phyloP scores from a whole-genome alignment of 2,113 vertebrate species.

The Natator depressus region DNA sequence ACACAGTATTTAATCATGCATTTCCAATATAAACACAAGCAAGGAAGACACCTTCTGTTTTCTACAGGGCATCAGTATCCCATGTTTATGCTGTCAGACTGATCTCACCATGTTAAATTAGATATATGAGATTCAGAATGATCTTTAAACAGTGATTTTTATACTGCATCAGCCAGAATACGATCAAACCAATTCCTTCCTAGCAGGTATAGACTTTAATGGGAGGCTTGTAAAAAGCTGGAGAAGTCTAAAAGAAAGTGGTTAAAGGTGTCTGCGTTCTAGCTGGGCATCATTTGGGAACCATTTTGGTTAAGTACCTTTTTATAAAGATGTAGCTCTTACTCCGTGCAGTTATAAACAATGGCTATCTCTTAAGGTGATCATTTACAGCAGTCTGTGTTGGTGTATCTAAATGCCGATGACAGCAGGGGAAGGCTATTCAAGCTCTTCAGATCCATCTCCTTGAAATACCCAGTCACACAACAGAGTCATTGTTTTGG shows the following conservation, averaged over 20 bases:
- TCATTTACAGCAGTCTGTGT: slow-evolving; percentile 7
- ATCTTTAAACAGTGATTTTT: slow-evolving; percentile 62
- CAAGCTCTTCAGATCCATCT: slow-evolving; percentile 40
- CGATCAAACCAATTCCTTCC: slow-evolving; percentile 1
- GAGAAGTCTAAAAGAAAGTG: slow-evolving; percentile 31
- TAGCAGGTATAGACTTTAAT: slow-evolving; percentile 61
- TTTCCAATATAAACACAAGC: slow-evolving; percentile 71
- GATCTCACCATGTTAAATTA: slow-evolving; percentile 69
- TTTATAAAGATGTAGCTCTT: background rate
- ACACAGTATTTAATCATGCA: slow-evolving; percentile 71
- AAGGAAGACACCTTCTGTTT: slow-evolving; percentile 66
- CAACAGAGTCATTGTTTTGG: slow-evolving; percentile 55
- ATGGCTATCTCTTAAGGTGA: slow-evolving; percentile 32
- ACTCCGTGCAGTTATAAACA: slow-evolving; percentile 1
- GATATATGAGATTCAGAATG: slow-evolving; percentile 48
- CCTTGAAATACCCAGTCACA: slow-evolving; percentile 44
- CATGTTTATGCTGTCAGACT: slow-evolving; percentile 66
- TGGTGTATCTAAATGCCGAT: slow-evolving; percentile 40
- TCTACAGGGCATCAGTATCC: slow-evolving; percentile 72
- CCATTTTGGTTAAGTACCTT: background rate
- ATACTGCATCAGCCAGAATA: slow-evolving; percentile 34
- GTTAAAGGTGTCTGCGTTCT: slow-evolving; percentile 39
- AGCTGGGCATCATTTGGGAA: slow-evolving; percentile 29
- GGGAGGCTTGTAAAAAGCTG: slow-evolving; percentile 53
- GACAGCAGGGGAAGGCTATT: slow-evolving; percentile 45